Evolutionary conservation across 2,888 invertebrate genomes (phyloP).

Genomic region (Eupithecia tripunctaria): DNA sequence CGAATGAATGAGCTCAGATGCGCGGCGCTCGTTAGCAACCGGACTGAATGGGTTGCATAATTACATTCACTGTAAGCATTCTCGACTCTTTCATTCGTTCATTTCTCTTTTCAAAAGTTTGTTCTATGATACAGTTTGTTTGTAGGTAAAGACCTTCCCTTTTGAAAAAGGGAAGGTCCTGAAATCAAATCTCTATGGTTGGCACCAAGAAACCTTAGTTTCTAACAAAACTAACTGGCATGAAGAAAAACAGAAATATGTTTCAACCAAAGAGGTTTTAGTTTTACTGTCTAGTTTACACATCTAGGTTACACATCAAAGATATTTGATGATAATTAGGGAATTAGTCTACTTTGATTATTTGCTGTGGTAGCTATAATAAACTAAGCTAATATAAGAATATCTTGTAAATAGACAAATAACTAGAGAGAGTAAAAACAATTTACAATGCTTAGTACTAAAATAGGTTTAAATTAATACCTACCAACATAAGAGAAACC

Average conservation of each 20-base stretch:
- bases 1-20: constrained; percentile 29
- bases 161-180: background rate
- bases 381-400: too few relatives aligned
- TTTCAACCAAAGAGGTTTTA: background rate
- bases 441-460: background rate
- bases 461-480: background rate
- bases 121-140: background rate
- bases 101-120: constrained; percentile 29
- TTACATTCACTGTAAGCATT: constrained; percentile 62
- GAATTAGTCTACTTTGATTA: too few relatives aligned
- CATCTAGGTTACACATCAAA: too few relatives aligned
- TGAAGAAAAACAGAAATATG: background rate
- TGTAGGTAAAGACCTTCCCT: too few relatives aligned
- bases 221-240: background rate
- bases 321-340: background rate
- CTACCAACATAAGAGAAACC: background rate
- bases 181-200: background rate
- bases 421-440: too few relatives aligned
- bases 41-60: constrained; percentile 64
- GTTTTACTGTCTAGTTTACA: background rate
- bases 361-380: background rate
- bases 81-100: constrained; percentile 54
- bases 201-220: background rate
- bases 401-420: background rate
- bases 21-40: constrained; percentile 35